phyloP scores from a whole-genome alignment of 2,888 invertebrate genomes.

The Perizoma flavofasciatum region DNA sequence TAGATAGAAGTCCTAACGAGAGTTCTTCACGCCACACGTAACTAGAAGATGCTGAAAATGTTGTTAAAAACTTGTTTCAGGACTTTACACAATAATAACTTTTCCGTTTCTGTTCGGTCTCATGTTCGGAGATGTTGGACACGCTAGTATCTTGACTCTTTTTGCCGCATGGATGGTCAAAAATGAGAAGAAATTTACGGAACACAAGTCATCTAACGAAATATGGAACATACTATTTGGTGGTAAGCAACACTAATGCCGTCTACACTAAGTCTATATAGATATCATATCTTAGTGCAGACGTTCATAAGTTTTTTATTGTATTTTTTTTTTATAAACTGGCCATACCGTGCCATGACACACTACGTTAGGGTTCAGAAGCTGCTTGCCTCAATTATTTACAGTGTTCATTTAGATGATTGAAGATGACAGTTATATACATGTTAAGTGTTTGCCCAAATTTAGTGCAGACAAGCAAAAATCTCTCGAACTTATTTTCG shows the following conservation, averaged over 20 bases:
- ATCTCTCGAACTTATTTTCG: too few relatives aligned
- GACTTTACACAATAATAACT: constrained; percentile 92
- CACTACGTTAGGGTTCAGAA: too few relatives aligned
- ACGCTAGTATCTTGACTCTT: constrained; percentile 90
- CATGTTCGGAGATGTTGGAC: constrained; percentile 98
- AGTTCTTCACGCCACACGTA: too few relatives aligned
- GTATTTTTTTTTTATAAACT: not conserved
- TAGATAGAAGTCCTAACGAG: too few relatives aligned
- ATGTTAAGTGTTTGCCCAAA: too few relatives aligned
- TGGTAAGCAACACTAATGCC: too few relatives aligned
- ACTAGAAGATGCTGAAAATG: too few relatives aligned
- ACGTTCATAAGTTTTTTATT: not conserved
- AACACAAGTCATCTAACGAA: constrained; percentile 87
- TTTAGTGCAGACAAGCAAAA: too few relatives aligned
- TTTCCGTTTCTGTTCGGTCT: constrained; percentile 97
- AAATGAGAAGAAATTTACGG: constrained; percentile 87
- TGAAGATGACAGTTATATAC: too few relatives aligned
- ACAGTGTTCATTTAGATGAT: too few relatives aligned
- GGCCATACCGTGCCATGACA: not conserved
- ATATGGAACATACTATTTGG: constrained; percentile 99
- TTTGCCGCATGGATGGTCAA: constrained; percentile 91
- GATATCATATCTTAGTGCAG: not conserved
- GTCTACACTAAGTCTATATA: too few relatives aligned
- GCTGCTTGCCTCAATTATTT: too few relatives aligned
- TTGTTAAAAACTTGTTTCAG: constrained; percentile 68